Evolutionary conservation across 2,888 invertebrate genomes (phyloP), one percentile per base, ranked within the genome.

Genomic region (Allolobophora icterica): DNA sequence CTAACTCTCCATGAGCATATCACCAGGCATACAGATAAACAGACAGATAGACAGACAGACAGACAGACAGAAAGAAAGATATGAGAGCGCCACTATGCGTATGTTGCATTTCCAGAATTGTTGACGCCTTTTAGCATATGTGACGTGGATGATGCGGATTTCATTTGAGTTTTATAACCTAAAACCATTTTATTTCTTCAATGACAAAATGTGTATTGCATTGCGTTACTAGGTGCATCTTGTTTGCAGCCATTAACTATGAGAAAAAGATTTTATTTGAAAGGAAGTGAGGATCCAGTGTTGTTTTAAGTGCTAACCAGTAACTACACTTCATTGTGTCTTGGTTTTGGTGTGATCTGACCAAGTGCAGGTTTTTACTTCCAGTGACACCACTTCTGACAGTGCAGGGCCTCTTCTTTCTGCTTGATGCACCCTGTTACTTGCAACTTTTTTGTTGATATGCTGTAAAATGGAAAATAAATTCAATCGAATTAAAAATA

Each of bases 1-100:
- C 52, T 52, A 11, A 4, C 24, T 52, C 52, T 52, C 45, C 45
- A 52, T n/a, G 30, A 11, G 71, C 5, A n/a, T 52, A n/a, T n/a
- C 71, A n/a, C 71, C 71, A 71, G n/a, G 71, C n/a, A 71, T n/a
- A n/a, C 71, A n/a, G 30, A 71, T 3, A n/a, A 1, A 71, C n/a
- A 71, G 30, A 71, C 71, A n/a, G 71, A 71, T n/a, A 84, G 45
- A 71, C 71, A n/a, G 71, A 71, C 71, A 84, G 45, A 34, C 15
- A 90, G 83, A 91, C 92, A n/a, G 90, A 90, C 87, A 71, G 34
- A 42, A 1, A 71, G 71, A 71, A 21, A 52, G 52, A 52, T n/a
- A 71, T 30, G n/a, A 71, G n/a, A 71, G 71, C 24, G 8, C 45
- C 52, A 52, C n/a, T 1, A 58, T 21, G 90, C 30, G 4, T 30